These are phyloP conservation scores for Manis pentadactyla DNA, from an alignment of 2,797 vertebrate species.

Conservation along the genomic window DNA sequence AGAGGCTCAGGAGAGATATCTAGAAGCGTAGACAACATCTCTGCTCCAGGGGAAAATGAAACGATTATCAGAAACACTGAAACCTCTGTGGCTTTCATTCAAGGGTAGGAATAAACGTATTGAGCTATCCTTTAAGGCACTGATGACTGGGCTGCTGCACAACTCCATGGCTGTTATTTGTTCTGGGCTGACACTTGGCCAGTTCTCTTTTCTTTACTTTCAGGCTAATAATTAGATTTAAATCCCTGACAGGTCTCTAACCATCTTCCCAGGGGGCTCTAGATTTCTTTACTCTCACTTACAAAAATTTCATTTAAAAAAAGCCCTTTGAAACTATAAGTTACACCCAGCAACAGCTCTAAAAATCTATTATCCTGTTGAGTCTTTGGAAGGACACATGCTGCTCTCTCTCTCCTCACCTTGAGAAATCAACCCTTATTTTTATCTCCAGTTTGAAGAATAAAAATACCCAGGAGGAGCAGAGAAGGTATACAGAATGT, in stretches of 20 bases:
- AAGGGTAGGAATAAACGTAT: background rate
- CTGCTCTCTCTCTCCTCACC: constrained; percentile 27
- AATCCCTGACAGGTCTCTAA: constrained; percentile 72
- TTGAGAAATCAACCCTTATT: constrained; percentile 47
- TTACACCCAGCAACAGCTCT: constrained; percentile 49
- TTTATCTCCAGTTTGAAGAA: constrained; percentile 64
- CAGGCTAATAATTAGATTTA: constrained; percentile 79
- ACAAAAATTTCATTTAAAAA: constrained; percentile 73
- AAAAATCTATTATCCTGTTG: constrained; percentile 64
- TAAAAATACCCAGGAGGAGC: constrained; percentile 45
- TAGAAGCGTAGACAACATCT: background rate
- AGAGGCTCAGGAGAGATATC: background rate
- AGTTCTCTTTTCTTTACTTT: constrained; percentile 59
- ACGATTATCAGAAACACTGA: background rate
- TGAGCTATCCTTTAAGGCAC: constrained; percentile 8
- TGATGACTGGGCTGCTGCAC: constrained; percentile 50
- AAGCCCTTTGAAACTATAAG: constrained; percentile 63
- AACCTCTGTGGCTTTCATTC: background rate
- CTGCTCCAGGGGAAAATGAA: background rate
- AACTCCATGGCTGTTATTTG: constrained; percentile 10
- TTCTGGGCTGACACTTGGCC: constrained; percentile 39
- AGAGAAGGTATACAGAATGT: background rate
- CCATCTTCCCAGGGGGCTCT: constrained; percentile 53
- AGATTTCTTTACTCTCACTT: constrained; percentile 72
- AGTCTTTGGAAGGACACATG: constrained; percentile 61